phyloP scores from a whole-genome alignment of 92 coral and sea anemone species.

The Actinostola sp. region DNA sequence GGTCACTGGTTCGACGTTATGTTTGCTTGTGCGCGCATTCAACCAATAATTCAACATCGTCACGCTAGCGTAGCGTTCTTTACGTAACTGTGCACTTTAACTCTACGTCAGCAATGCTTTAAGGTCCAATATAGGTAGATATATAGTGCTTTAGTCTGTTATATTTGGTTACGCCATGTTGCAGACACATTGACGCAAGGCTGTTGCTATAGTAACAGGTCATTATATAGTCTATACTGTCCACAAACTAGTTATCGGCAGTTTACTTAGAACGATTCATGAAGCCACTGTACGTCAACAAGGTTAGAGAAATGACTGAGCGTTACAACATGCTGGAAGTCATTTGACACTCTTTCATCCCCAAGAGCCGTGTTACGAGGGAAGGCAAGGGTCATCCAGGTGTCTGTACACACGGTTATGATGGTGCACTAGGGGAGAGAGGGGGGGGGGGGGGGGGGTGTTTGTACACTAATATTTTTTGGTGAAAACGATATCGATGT shows the following conservation, averaged over 20 bases:
- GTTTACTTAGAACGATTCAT: background rate
- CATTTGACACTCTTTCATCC: background rate
- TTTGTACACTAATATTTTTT: too few relatives aligned
- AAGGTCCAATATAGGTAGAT: background rate
- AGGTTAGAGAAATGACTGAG: background rate
- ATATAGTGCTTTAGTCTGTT: too few relatives aligned
- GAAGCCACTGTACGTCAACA: background rate
- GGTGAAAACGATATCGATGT: too few relatives aligned
- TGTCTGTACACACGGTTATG: too few relatives aligned
- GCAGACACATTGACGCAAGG: background rate
- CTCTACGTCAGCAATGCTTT: background rate
- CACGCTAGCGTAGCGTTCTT: slow-evolving; percentile 10
- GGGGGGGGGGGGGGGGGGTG: too few relatives aligned
- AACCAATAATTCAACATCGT: background rate
- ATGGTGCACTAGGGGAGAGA: too few relatives aligned
- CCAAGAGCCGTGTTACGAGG: too few relatives aligned
- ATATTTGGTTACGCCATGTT: background rate
- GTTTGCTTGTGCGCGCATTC: background rate
- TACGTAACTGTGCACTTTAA: background rate
- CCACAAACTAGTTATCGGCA: too few relatives aligned
- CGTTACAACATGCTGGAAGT: too few relatives aligned
- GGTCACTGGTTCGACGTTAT: background rate
- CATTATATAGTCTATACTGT: too few relatives aligned
- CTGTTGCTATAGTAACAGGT: too few relatives aligned
- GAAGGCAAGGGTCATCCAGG: too few relatives aligned